Evolutionary conservation across 2,113 vertebrate genomes (phyloP).

Genomic region (Anoplopoma fimbria): DNA sequence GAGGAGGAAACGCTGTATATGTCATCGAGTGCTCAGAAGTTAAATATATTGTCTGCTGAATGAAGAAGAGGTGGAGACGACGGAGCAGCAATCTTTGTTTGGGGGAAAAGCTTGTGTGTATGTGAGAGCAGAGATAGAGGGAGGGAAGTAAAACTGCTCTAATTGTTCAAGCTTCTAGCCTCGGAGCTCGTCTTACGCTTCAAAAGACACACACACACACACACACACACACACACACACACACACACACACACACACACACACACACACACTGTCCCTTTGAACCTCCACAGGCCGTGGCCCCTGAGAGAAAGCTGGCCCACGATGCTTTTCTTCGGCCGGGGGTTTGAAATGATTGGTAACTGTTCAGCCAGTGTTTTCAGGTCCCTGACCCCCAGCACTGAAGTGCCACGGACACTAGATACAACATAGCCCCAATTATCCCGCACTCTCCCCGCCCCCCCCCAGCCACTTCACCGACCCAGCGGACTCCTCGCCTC

Average conservation of each 20-base stretch:
- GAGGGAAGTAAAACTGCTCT: slow-evolving; percentile 87
- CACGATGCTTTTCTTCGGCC: slow-evolving; percentile 82
- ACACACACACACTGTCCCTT: slow-evolving; percentile 80
- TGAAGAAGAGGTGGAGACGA: slow-evolving; percentile 15
- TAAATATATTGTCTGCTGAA: slow-evolving; percentile 46
- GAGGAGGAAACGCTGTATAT: background rate
- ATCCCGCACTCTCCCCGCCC: slow-evolving; percentile 88
- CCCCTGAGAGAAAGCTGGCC: slow-evolving; percentile 74
- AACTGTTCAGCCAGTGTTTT: slow-evolving; percentile 90
- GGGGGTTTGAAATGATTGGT: slow-evolving; percentile 94
- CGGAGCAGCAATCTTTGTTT: slow-evolving; percentile 36
- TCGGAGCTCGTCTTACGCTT: slow-evolving; percentile 90
- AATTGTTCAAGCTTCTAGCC: slow-evolving; percentile 90
- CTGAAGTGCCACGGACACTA: slow-evolving; percentile 91
- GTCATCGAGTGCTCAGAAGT: slow-evolving; percentile 37
- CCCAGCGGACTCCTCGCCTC: slow-evolving; percentile 5
- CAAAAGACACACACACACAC: slow-evolving; percentile 43
- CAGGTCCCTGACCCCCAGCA: slow-evolving; percentile 88
- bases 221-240: slow-evolving; percentile 22
- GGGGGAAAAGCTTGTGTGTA: slow-evolving; percentile 5
- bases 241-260: slow-evolving; percentile 26
- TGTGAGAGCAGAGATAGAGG: background rate
- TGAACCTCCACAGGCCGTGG: slow-evolving; percentile 90
- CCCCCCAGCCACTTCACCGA: slow-evolving; percentile 67
- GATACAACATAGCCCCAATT: slow-evolving; percentile 95